Evolutionary conservation across 2,113 vertebrate genomes (phyloP), one percentile per base, ranked within the genome.

Genomic region (Paramisgurnus dabryanus): DNA sequence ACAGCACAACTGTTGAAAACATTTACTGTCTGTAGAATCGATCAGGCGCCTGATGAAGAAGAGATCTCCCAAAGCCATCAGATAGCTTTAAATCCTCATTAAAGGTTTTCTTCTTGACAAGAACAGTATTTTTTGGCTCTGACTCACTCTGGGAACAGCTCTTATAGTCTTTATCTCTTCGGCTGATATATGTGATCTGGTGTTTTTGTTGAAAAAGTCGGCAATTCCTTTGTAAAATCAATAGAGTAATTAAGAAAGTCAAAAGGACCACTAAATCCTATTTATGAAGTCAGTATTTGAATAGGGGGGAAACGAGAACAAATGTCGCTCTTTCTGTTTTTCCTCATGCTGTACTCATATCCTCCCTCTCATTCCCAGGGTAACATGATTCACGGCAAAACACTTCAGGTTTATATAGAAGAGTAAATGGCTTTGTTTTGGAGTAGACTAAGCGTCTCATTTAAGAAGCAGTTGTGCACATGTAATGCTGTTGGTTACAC

Each of bases 21-120:
- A 76, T 79, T 18, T 58, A 58, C 17, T 7, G 15, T 80, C 78
- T 82, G 72, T 63, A 61, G 47, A 85, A 83, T n/a, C 39, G 7
- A 70, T 83, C 34, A 13, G n/a, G 40, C 47, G 53, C 27, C 13
- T 60, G 13, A 12, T 53, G 18, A 58, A 45, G 43, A 50, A 39
- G n/a, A 70, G 12, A 17, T 18, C 3, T 53, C 39, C n/a, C 4
- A 5, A 43, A 71, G 39, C n/a, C 78, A 75, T 47, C 68, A 72
- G 27, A 55, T 15, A 15, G 43, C 34, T 22, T 82, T 80, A 58
- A 53, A n/a, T 45, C 47, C 4, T 78, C 55, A 60, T 83, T 40
- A 55, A 78, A 67, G 7, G 10, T 72, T 74, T 58, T 39, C 34
- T 39, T 65, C 9, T 55, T 76, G 34, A 80, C 7, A 40, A 81